phyloP scores from a whole-genome alignment of 2,797 vertebrate species.

The Neosalanx taihuensis region DNA sequence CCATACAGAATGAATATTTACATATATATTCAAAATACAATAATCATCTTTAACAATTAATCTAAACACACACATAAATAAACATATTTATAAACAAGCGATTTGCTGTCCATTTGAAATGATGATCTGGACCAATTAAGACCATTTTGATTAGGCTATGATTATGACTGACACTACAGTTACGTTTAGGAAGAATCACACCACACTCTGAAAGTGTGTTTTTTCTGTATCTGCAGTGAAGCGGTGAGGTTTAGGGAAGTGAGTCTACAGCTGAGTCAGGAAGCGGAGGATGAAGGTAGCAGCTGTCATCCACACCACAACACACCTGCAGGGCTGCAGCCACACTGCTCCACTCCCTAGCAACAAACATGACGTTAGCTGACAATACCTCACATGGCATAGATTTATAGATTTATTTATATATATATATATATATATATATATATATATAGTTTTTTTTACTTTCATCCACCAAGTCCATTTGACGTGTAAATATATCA shows the following conservation, averaged over 20 bases:
- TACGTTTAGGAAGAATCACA: no score
- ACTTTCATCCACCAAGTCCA: not conserved
- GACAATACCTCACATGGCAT: not conserved
- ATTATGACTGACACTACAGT: no score
- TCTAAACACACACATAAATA: not conserved
- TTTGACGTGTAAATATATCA: not conserved
- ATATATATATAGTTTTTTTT: not conserved
- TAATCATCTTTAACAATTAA: not conserved
- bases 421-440: no score
- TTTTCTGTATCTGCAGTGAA: no score
- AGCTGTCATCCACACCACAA: slow-evolving; percentile 39
- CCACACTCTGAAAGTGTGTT: no score
- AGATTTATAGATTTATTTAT: not conserved
- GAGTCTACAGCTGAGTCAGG: slow-evolving; percentile 18
- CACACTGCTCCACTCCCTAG: slow-evolving; percentile 37
- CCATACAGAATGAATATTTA: not conserved
- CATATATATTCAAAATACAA: not conserved
- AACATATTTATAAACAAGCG: not conserved
- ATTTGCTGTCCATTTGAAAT: no score
- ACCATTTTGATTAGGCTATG: no score
- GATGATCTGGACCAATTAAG: no score
- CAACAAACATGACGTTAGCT: not conserved
- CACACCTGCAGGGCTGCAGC: slow-evolving; percentile 32
- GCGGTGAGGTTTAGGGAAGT: not conserved
- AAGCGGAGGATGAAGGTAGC: slow-evolving; percentile 39